Evolutionary conservation across 1,140 invertebrate species (phyloP).

Genomic region (Micrasema longulum): DNA sequence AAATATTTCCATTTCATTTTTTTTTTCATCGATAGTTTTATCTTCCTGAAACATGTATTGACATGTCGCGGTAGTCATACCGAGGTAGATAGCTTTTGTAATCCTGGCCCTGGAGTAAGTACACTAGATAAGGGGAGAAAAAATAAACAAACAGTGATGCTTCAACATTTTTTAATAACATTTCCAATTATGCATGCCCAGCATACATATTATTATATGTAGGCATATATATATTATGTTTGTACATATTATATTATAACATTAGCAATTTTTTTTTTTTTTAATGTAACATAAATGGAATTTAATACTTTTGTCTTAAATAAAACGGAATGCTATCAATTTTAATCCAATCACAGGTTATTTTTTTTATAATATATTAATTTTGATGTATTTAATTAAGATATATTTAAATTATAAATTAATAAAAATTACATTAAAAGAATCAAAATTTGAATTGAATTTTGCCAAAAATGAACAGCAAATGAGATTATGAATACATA

Average conservation of each 20-base stretch:
- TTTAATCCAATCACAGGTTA: constrained; percentile 25
- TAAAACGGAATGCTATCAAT: constrained; percentile 30
- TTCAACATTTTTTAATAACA: not conserved
- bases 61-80: no score
- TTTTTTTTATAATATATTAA: not conserved
- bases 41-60: no score
- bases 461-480: not conserved
- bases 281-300: constrained; percentile 9
- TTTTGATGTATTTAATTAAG: no score
- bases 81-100: no score
- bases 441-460: not conserved
- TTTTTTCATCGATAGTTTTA: no score
- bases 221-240: not conserved
- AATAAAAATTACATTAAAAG: not conserved
- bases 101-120: no score
- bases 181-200: not conserved
- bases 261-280: not conserved
- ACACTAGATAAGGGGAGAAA: no score
- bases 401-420: not conserved
- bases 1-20: no score
- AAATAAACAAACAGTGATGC: not conserved
- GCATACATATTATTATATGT: not conserved
- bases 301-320: constrained; percentile 12
- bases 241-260: not conserved
- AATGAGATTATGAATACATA: not conserved